Percentiles rank a stretch among this genome's conserved stretches.
These are phyloP conservation scores for Zhuqinia jingwanae DNA, from an alignment of 2,888 invertebrate species.

Conservation along the genomic window DNA sequence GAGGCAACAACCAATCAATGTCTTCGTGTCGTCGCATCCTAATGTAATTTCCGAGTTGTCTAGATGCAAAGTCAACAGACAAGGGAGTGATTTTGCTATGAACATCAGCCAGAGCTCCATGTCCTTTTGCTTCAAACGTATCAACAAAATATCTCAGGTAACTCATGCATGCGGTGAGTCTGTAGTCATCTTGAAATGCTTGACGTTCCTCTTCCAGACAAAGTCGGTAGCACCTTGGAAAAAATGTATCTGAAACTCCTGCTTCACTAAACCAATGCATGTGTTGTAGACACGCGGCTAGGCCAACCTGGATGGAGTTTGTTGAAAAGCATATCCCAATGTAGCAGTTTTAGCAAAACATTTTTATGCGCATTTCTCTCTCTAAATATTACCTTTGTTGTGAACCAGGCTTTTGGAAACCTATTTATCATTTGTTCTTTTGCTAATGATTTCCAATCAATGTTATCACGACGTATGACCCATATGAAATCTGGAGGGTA, in stretches of 20 bases:
- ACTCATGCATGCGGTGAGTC: constrained; percentile 93
- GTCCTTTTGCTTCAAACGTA: constrained; percentile 83
- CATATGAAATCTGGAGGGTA: constrained; percentile 93
- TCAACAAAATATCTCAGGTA: constrained; percentile 89
- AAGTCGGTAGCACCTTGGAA: constrained; percentile 93
- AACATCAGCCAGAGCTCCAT: constrained; percentile 81
- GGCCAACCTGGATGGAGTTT: constrained; percentile 83
- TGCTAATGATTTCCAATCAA: constrained; percentile 86
- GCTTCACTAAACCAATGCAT: constrained; percentile 93
- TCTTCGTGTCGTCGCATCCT: constrained; percentile 85
- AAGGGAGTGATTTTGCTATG: constrained; percentile 74
- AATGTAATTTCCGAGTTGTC: constrained; percentile 87
- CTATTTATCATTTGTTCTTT: constrained; percentile 89
- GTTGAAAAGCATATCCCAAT: neutral
- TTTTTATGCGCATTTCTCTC: too few relatives aligned
- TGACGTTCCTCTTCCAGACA: constrained; percentile 90
- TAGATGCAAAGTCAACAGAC: constrained; percentile 90
- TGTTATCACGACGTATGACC: constrained; percentile 92
- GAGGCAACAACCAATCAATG: constrained; percentile 82
- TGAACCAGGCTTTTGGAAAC: constrained; percentile 92
- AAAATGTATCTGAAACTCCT: constrained; percentile 89
- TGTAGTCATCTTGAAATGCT: constrained; percentile 93
- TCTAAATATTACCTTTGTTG: constrained; percentile 89
- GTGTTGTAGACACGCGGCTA: constrained; percentile 89
- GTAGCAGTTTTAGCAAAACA: too few relatives aligned